Evolutionary conservation across 2,797 vertebrate genomes (phyloP).

Genomic region (Tiaroga cobitis): DNA sequence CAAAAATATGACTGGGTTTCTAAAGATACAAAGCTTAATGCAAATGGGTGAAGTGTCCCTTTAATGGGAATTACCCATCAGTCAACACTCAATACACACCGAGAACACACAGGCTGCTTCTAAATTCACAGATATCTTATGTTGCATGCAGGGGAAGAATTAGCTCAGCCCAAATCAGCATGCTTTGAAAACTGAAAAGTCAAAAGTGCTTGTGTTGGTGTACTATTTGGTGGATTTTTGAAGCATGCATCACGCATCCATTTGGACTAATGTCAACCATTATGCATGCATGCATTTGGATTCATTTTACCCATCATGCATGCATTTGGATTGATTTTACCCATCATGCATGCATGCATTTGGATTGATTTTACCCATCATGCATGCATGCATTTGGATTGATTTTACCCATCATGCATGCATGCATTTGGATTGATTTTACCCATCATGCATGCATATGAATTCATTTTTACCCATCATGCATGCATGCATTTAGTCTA

Average conservation of each 20-base stretch:
- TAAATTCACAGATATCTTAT: not conserved
- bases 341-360: not conserved
- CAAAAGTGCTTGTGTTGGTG: not conserved
- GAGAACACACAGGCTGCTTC: not conserved
- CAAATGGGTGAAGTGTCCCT: too few relatives aligned
- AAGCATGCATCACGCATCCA: not conserved
- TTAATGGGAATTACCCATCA: not conserved
- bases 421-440: too few relatives aligned
- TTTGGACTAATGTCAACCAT: not conserved
- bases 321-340: not conserved
- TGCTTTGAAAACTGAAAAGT: not conserved
- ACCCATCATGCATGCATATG: not conserved
- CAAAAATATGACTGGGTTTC: too few relatives aligned
- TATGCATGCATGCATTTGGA: not conserved
- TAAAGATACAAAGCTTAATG: too few relatives aligned
- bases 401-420: not conserved
- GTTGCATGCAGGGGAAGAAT: not conserved
- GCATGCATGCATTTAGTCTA: too few relatives aligned
- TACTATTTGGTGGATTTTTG: not conserved
- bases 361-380: too few relatives aligned
- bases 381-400: not conserved
- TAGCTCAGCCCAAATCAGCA: not conserved
- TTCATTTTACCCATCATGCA: too few relatives aligned
- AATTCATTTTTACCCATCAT: too few relatives aligned
- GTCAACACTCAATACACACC: not conserved